Evolutionary conservation across 1,140 invertebrate genomes (phyloP), one percentile per base, ranked within the genome.

Genomic region (Lethocerus indicus): DNA sequence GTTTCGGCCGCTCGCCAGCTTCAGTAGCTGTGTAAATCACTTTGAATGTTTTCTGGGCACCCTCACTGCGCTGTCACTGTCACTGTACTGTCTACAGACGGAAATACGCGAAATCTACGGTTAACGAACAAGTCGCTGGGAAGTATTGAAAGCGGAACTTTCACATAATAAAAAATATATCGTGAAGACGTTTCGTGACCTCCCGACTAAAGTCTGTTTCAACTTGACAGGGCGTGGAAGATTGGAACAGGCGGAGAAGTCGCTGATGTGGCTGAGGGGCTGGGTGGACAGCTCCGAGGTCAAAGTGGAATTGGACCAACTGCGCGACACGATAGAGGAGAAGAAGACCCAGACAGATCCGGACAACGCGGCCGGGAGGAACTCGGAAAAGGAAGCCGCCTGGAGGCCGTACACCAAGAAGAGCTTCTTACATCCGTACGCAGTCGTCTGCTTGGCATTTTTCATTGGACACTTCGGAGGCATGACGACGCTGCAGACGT

Each of bases 381-480:
- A n/a, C n/a, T 7, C 42, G n/a, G 21, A 26, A 42, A 53, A 21
- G 26, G 52, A 64, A 62, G 37, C 50, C 58, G 0, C 21, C 56
- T n/a, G 59, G 55, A 26, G 13, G 1, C 42, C 42, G n/a, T 81
- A 73, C 43, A 57, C 57, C 1, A 68, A 67, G 24, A 64, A 63
- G 23, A 71, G 68, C 18, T 81, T 84, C 57, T 59, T 78, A 7
- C 55, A 67, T 16, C 81, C 81, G 0, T 83, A 75, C 51, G 54
- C 70, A 0, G 57, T 86, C 1, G 72, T 85, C 0, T 66, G 67
- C 0, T 67, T 73, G 13, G 64, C 66, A 2, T 84, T 84, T 58
- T 80, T 82, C 56, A 67, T 81, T 1, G 70, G 73, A 0, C 71
- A 81, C 50, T 84, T 85, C 50, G 76, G 76, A 20, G 82, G 83